phyloP scores from a whole-genome alignment of 2,113 vertebrate genomes.

The Corydoras sp. region DNA sequence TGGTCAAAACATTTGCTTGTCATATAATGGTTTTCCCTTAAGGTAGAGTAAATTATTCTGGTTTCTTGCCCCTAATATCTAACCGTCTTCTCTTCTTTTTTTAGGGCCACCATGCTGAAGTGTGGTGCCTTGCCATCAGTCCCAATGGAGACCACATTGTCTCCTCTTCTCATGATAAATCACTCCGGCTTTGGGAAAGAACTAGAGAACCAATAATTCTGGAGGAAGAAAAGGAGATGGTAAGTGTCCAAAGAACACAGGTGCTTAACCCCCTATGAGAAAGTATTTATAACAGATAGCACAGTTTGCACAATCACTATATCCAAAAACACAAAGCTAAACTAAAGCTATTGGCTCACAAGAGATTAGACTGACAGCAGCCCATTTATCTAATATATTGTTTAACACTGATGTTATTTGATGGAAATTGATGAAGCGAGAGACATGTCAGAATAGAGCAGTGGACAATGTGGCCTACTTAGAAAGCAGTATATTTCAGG shows the following conservation, averaged over 20 bases:
- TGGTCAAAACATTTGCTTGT: constrained; percentile 21
- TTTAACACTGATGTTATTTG: too few relatives aligned
- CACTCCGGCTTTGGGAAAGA: constrained; percentile 92
- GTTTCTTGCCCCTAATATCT: not conserved
- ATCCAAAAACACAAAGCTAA: too few relatives aligned
- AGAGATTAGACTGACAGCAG: too few relatives aligned
- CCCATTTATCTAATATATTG: too few relatives aligned
- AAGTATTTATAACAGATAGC: too few relatives aligned
- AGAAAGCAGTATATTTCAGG: too few relatives aligned
- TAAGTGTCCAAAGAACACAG: constrained; percentile 51
- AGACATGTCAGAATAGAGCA: too few relatives aligned
- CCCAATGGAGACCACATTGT: constrained; percentile 89
- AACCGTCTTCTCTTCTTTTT: constrained; percentile 1
- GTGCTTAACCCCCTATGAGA: too few relatives aligned
- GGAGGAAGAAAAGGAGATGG: constrained; percentile 92
- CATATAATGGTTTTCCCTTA: not conserved
- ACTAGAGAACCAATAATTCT: constrained; percentile 88
- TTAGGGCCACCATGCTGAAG: constrained; percentile 89
- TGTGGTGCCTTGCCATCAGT: constrained; percentile 90
- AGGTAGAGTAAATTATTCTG: not conserved
- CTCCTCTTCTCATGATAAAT: constrained; percentile 91
- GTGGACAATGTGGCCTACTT: too few relatives aligned
- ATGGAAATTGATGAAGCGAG: too few relatives aligned
- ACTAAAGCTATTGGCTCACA: too few relatives aligned
- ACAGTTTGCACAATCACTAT: too few relatives aligned